These are phyloP conservation scores for Terebella lapidaria DNA, from an alignment of 2,888 invertebrate species.

Conservation along the genomic window DNA sequence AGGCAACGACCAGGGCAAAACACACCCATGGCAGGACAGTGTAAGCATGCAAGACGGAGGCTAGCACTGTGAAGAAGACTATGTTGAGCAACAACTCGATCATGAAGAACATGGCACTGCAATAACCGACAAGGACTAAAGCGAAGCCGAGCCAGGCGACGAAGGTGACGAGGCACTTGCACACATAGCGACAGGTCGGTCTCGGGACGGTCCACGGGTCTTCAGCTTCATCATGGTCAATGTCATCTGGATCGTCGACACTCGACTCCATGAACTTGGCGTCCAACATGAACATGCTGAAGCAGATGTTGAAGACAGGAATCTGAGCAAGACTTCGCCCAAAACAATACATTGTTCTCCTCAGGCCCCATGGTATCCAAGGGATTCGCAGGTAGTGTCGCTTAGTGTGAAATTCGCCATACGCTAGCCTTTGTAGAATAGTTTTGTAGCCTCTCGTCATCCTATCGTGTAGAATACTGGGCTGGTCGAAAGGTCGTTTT, in stretches of 20 bases:
- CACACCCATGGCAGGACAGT: conserved; percentile 25
- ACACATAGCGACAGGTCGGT: conserved; percentile 6
- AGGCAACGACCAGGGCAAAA: conserved; percentile 15
- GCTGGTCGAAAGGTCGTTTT: conserved; percentile 18
- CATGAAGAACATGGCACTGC: conserved; percentile 23
- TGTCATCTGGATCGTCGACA: conserved; percentile 1
- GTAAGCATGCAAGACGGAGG: conserved; percentile 19
- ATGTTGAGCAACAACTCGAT: conserved; percentile 23
- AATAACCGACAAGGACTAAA: conserved; percentile 24
- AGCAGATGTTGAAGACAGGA: conserved; percentile 25
- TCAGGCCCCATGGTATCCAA: conserved; percentile 24
- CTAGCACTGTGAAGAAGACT: conserved; percentile 23
- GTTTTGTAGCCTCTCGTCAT: conserved; percentile 22
- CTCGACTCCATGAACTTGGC: conserved; percentile 12
- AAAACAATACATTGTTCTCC: conserved; percentile 13
- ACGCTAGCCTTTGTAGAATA: conserved; percentile 23
- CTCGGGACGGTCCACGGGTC: conserved; percentile 1
- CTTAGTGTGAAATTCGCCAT: conserved; percentile 22
- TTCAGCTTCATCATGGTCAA: conserved; percentile 14
- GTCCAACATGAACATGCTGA: conserved; percentile 15
- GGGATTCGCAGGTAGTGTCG: conserved; percentile 24
- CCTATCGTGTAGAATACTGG: conserved; percentile 18
- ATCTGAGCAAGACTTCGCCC: conserved; percentile 19
- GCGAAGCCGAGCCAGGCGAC: conserved; percentile 24
- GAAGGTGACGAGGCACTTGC: conserved; percentile 12